Evolutionary conservation across 2,113 vertebrate genomes (phyloP), one percentile per base, ranked within the genome.

Genomic region (Syrmaticus mikado): DNA sequence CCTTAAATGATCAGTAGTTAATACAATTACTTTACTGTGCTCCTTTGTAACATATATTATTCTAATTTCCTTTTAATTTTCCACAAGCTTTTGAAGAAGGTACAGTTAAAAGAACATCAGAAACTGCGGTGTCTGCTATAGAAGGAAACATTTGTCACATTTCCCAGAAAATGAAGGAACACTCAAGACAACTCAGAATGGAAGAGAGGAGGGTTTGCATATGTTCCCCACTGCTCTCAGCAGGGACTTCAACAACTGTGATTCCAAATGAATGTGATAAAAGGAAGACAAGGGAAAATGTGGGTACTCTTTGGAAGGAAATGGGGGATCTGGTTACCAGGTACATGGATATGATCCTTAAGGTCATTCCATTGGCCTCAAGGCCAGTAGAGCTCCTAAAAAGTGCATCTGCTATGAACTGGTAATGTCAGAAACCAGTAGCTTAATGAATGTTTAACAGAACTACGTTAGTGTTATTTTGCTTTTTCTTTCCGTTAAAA

Each of bases 61-160:
- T 28, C 50, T 3, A 28, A 85, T 62, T 16, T 64, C 38, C 40
- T 64, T 55, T 45, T 79, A 66, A 60, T 82, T 45, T 64, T 11
- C 72, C 36, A 58, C 6, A 71, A 93, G 79, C 76, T 66, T 96
- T 96, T 93, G 87, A 97, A 84, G 89, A 91, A 85, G 64, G 76
- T 58, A 79, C 70, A 71, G 70, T 89, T 68, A 87, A 91, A 62
- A 90, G 58, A 72, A 43, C 32, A 61, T 50, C 34, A 83, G 58
- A 95, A 87, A 94, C 90, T 62, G 66, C 87, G 61, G 93, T 92
- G 52, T 80, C 82, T 83, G 65, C 48, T 79, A 79, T 80, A 75
- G 90, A 94, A 95, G 83, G 92, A 93, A 91, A 87, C 34, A 96
- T 96, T 89, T 96, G 88, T 91, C 94, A 88, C 50, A 71, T 95